Conservation (phyloP, 2,113 vertebrate genomes). For the Sardina pilchardus region DNA sequence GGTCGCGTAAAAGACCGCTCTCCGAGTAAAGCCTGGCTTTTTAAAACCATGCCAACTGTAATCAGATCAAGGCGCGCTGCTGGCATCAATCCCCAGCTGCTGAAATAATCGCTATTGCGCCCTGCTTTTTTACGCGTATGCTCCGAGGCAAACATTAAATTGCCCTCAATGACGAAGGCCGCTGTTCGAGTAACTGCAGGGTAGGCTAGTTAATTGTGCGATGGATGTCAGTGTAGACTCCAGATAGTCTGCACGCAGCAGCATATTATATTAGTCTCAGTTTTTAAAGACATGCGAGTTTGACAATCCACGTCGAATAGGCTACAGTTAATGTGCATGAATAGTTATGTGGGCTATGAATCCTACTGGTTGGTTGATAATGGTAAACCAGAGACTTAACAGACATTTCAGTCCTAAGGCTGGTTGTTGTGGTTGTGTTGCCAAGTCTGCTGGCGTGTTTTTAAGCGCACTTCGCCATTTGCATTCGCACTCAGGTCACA, state of each 20-base stretch:
- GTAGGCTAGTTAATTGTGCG: neutral
- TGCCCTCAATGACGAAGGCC: neutral
- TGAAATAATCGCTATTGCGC: conserved; percentile 12
- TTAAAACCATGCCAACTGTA: conserved; percentile 44
- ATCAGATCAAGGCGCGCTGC: conserved; percentile 63
- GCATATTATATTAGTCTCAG: neutral
- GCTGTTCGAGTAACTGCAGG: neutral
- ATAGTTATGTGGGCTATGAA: too few relatives aligned
- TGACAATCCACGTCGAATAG: neutral
- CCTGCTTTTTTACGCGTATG: neutral
- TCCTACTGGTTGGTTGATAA: too few relatives aligned
- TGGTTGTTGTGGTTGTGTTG: neutral
- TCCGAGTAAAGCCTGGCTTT: conserved; percentile 39
- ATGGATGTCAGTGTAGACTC: neutral
- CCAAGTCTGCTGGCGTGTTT: neutral
- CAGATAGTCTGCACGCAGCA: neutral
- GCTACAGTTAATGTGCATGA: too few relatives aligned
- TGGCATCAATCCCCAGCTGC: conserved; percentile 20
- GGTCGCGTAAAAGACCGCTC: conserved; percentile 51
- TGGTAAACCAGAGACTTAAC: neutral
- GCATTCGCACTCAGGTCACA: conserved; percentile 1
- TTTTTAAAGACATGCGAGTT: neutral
- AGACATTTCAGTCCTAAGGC: neutral
- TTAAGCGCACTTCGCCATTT: neutral
- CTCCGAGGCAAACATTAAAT: neutral